phyloP scores from a whole-genome alignment of 1,140 invertebrate species.

The Drosophila burlai region DNA sequence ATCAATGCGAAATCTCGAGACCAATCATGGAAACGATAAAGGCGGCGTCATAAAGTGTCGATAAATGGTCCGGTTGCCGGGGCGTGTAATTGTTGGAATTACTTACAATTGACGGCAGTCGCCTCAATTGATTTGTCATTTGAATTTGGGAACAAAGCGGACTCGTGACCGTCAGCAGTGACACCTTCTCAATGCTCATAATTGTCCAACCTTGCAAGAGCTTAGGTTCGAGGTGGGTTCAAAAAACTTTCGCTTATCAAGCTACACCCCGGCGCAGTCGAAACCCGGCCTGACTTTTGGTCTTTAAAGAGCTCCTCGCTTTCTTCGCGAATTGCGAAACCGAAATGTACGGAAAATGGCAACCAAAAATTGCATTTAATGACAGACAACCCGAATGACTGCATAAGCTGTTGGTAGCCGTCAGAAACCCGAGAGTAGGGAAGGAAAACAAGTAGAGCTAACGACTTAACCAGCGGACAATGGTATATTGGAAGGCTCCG shows the following conservation, averaged over 20 bases:
- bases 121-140: constrained; percentile 54
- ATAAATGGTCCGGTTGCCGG: constrained; percentile 42
- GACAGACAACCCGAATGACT: constrained; percentile 48
- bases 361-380: constrained; percentile 70
- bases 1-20: constrained; percentile 56
- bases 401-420: constrained; percentile 9
- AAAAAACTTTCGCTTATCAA: constrained; percentile 80
- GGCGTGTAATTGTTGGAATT: constrained; percentile 60
- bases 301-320: constrained; percentile 53
- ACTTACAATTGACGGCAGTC: constrained; percentile 48
- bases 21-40: constrained; percentile 5
- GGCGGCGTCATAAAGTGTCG: constrained; percentile 25
- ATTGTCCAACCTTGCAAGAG: constrained; percentile 62
- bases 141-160: constrained; percentile 37
- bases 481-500: constrained; percentile 21
- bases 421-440: constrained; percentile 33
- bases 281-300: constrained; percentile 57
- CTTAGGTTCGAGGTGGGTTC: constrained; percentile 55
- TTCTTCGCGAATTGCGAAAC: constrained; percentile 67
- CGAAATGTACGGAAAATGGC: constrained; percentile 53
- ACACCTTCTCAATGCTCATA: constrained; percentile 47
- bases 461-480: constrained; percentile 47
- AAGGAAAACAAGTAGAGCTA: constrained; percentile 46
- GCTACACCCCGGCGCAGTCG: constrained; percentile 44
- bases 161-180: constrained; percentile 42